Evolutionary conservation across 2,797 vertebrate genomes (phyloP), one percentile per base, ranked within the genome.

Genomic region (Somateria mollissima): DNA sequence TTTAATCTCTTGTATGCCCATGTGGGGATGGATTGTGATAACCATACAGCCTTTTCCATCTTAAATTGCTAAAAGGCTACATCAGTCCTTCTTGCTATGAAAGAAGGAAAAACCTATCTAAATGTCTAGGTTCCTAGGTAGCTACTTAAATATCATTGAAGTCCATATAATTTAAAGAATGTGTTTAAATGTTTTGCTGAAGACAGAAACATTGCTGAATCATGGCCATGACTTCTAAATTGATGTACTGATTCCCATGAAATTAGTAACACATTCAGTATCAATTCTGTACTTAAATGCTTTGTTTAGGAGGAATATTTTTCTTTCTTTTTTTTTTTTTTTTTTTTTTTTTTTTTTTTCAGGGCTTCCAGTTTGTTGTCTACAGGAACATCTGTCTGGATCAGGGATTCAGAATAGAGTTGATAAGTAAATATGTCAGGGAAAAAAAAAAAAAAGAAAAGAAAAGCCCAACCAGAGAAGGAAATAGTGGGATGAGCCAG

Each of bases 121-220:
- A 81, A 94, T 82, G 18, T 89, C 94, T 95, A 53, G 11, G 22
- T 93, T 80, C 41, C 30, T 65, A 89, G 92, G 58, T 74, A 84
- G 36, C 60, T 60, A 51, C 21, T 95, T 85, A 87, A 87, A 87
- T 75, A 56, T 89, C 87, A 62, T 7, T 75, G 62, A 92, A 84
- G 56, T 32, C 47, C 27, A 45, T 7, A 62, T 78, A 91, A 94
- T 93, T 94, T 90, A 75, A 91, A 95, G 72, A 71, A 82, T 22
- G 15, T 24, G 53, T 32, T 75, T 80, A 75, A 87, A 60, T 43
- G 58, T 75, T 91, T 85, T 93, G 87, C 91, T 92, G 76, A 91
- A 86, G 58, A 54, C 28, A 28, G 39, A 62, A 78, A 37, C 22
- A 18, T 72, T 89, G 66, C 89, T 95, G 78, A 96, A 83, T 81